Evolutionary conservation across 92 coral and sea anemone species (phyloP).

Genomic region (Porites cylindrica): DNA sequence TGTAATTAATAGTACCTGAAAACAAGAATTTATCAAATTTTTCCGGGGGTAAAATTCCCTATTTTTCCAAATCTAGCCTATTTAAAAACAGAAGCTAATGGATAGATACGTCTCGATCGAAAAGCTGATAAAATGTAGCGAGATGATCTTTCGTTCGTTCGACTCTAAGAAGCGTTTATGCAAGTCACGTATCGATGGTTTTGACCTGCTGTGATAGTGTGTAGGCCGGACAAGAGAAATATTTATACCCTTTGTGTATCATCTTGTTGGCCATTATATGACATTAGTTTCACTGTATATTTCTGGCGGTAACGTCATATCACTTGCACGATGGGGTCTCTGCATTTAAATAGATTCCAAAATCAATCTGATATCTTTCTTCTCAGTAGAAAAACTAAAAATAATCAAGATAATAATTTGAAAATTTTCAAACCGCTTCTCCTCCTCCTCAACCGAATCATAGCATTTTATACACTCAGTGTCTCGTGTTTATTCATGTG

Average conservation of each 20-base stretch:
- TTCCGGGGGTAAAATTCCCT: neutral
- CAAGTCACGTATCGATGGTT: slow-evolving; percentile 24
- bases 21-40: neutral
- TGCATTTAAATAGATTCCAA: neutral
- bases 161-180: neutral
- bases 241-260: neutral
- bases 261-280: slow-evolving; percentile 14
- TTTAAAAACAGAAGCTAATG: too few relatives aligned
- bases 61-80: neutral
- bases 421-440: slow-evolving; percentile 5
- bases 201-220: slow-evolving; percentile 9
- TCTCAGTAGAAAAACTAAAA: neutral
- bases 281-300: neutral
- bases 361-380: neutral
- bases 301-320: slow-evolving; percentile 18
- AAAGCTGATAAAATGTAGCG: too few relatives aligned
- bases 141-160: too few relatives aligned
- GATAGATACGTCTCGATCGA: too few relatives aligned
- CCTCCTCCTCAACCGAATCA: neutral
- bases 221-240: neutral
- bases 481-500: neutral
- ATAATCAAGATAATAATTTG: neutral
- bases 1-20: neutral
- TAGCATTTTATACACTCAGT: neutral
- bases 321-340: neutral